Base-by-base conservation (phyloP, 2,797 vertebrate species). In the Mormyrops attenuatus region DNA sequence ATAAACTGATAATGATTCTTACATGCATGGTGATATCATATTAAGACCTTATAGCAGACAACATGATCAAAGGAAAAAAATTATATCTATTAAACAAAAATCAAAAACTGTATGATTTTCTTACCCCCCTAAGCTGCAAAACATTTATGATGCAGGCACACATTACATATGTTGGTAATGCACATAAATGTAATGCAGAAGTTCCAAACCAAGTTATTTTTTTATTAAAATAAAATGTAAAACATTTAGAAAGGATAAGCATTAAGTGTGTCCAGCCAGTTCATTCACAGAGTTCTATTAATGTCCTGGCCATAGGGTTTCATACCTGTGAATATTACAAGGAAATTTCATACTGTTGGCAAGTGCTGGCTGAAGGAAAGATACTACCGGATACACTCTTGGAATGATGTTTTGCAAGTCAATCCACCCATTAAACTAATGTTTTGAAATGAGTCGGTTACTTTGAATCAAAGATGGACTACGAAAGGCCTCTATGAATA, bases 331-430 rank as follows among this genome's bases (percentile, higher is more conserved):
- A 22, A 57, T 53, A 53, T 15, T 38, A 30, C 3, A 86, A 86
- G 15, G 47, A 86, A 53, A 77, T 15, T 49, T 22, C 8, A 89
- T 69, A 11, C 17, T 15, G 63, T 49, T 34, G n/a, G 44, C 30
- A 13, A 22, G 38, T 63, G 26, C 47, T 52, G 44, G n/a, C 26
- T 34, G 57, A 69, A 13, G 15, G 44, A 53, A 41, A 69, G 63
- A 60, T 50, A 73, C 49, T 52, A 73, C 5, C 0, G 49, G 49
- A 38, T 86, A 87, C 20, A 89, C 34, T 11, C 38, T 34, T 87
- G 89, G 89, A 89, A 89, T 87, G 84, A 77, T 89, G 84, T 47
- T 88, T 20, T 66, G 57, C 20, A 44, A 63, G 38, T 22, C 85
- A 55, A 55, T 38, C 15, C 50, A 87, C 22, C 34, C 0, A 55